phyloP scores from a whole-genome alignment of 2,113 vertebrate genomes.

The Malurus elegans region DNA sequence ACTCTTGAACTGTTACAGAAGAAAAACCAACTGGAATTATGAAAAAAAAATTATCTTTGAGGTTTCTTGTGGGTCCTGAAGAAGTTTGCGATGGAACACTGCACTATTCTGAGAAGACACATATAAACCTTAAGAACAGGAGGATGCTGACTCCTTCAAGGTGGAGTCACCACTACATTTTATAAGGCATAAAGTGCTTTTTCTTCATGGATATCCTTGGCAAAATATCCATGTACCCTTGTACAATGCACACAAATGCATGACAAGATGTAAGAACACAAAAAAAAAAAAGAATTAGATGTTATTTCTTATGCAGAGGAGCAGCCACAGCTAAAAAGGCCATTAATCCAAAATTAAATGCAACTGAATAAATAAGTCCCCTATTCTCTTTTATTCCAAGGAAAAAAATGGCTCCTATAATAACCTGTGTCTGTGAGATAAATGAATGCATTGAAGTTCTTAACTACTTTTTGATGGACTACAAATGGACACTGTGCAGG shows the following conservation, averaged over 20 bases:
- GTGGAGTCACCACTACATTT: background rate
- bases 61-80: background rate
- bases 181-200: background rate
- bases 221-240: background rate
- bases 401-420: conserved; percentile 61
- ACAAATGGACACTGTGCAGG: conserved; percentile 60
- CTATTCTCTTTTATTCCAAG: conserved; percentile 51
- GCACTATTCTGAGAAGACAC: background rate
- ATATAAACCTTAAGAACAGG: background rate
- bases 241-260: background rate
- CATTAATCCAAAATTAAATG: conserved; percentile 69
- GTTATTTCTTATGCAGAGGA: conserved; percentile 59
- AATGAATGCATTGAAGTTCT: conserved; percentile 74
- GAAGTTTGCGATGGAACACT: background rate
- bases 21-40: background rate
- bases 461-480: conserved; percentile 70
- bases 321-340: conserved; percentile 29
- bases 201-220: background rate
- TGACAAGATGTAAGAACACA: background rate
- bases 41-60: background rate
- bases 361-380: conserved; percentile 53
- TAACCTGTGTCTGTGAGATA: conserved; percentile 68
- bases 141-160: background rate
- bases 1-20: background rate
- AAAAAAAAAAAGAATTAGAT: conserved; percentile 32